Conservation (phyloP, 2,797 vertebrate genomes). For the Clarias fuscus region DNA sequence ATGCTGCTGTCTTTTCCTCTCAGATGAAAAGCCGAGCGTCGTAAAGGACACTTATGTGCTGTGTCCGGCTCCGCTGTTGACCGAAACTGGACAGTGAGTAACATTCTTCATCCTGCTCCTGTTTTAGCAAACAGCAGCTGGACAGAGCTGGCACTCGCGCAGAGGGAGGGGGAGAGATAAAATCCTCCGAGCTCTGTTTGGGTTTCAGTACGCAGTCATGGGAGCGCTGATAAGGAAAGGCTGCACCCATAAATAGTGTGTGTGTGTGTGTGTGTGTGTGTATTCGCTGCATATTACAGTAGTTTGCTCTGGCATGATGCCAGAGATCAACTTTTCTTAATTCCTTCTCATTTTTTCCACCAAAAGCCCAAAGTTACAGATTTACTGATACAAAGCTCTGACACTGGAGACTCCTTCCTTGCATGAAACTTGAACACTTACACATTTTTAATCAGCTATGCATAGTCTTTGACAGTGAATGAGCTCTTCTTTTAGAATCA, state of each 20-base stretch:
- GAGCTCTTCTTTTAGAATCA: not conserved
- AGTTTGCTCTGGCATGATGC: conserved; percentile 39
- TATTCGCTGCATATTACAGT: conserved; percentile 15
- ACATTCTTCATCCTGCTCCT: conserved; percentile 46
- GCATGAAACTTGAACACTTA: not conserved
- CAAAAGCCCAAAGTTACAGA: not conserved
- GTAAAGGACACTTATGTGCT: conserved; percentile 81
- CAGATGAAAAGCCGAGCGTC: conserved; percentile 83
- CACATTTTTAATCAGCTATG: not conserved
- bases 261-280: conserved; percentile 18
- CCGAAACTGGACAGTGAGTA: conserved; percentile 91
- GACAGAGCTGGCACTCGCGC: conserved; percentile 41
- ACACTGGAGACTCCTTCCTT: conserved; percentile 2
- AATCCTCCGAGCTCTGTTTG: conserved; percentile 33
- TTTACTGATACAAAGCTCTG: not conserved
- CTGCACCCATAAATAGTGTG: conserved; percentile 19
- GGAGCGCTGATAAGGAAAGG: conserved; percentile 49
- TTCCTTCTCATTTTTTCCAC: not conserved
- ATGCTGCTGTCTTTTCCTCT: conserved; percentile 55
- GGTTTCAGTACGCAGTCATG: conserved; percentile 47
- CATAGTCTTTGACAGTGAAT: not conserved
- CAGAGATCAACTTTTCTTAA: conserved; percentile 16
- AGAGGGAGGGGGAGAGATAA: not conserved
- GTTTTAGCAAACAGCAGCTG: conserved; percentile 31
- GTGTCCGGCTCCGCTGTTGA: conserved; percentile 85